Conservation (phyloP, 2,113 vertebrate species). For the Vulpes vulpes region DNA sequence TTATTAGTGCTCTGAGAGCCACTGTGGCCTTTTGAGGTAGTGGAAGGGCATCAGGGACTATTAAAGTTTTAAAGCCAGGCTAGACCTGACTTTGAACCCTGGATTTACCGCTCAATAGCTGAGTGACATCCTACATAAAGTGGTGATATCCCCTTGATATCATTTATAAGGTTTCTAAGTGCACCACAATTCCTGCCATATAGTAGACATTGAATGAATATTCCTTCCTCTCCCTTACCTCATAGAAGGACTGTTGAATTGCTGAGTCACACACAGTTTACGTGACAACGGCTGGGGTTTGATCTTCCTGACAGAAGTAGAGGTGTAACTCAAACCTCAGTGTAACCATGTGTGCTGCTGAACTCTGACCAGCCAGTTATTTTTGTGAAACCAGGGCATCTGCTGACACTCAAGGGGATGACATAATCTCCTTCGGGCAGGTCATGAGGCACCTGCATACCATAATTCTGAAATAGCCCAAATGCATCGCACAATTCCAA, state of each 20-base stretch:
- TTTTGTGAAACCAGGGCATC: background rate
- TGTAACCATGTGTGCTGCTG: background rate
- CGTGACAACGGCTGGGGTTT: background rate
- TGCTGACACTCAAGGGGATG: background rate
- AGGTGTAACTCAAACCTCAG: background rate
- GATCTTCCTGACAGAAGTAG: background rate
- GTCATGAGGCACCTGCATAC: background rate
- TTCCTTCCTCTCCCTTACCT: background rate
- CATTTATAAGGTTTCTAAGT: slow-evolving; percentile 3
- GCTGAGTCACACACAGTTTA: background rate
- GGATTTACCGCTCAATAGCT: background rate
- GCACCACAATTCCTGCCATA: background rate
- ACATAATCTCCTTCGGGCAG: background rate
- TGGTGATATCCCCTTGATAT: background rate
- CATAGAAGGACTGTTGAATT: background rate
- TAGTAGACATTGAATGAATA: background rate
- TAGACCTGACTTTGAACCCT: background rate
- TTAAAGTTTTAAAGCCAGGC: background rate
- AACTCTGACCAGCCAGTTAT: background rate
- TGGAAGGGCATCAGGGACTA: background rate
- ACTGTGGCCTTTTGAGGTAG: background rate
- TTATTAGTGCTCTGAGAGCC: background rate
- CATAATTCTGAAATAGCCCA: background rate
- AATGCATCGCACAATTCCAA: background rate
- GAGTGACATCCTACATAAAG: background rate